Evolutionary conservation across 2,888 invertebrate species (phyloP), one percentile per base, ranked within the genome.

Genomic region (Cantharis rufa): DNA sequence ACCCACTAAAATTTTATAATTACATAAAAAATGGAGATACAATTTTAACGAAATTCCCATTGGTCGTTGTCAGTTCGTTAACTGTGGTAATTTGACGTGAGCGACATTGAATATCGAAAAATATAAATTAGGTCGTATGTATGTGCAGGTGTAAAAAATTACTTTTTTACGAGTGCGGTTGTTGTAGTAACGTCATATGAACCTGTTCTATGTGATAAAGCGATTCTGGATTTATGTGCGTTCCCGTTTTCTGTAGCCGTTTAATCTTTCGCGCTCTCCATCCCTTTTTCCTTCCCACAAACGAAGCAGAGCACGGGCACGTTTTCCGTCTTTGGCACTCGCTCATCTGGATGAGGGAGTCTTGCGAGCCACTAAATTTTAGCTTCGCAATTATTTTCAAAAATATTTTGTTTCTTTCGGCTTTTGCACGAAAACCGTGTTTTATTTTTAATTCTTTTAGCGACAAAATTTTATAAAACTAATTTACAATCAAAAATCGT

Each of bases 191-290:
- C 71, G 74, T 74, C 71, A 68, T 74, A 76, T 73, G 71, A 74
- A 28, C 32, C 71, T 28, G 74, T 63, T 74, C 74, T 69, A 76
- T 75, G 76, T 78, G 78, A 78, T 76, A 63, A 73, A 78, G 76
- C 76, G 76, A 74, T 74, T 76, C 75, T 78, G 76, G 76, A 76
- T 78, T 78, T 78, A 78, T 71, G 75, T 73, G 76, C 75, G 76
- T 74, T 78, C 75, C 76, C 76, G 75, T 75, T 72, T 75, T 73
- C 72, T 75, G 78, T 76, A 69, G 73, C 78, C 76, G 75, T 73
- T 78, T 78, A 78, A 78, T 78, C 78, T 78, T 78, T 78, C 74
- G 76, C 76, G 73, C 78, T 74, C 76, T 76, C 76, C 78, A 71
- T 78, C 78, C 76, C 78, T 74, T 76, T 76, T 76, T 72, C 74